Evolutionary conservation across 1,140 invertebrate genomes (phyloP).

Genomic region (Drosophila pallidifrons): DNA sequence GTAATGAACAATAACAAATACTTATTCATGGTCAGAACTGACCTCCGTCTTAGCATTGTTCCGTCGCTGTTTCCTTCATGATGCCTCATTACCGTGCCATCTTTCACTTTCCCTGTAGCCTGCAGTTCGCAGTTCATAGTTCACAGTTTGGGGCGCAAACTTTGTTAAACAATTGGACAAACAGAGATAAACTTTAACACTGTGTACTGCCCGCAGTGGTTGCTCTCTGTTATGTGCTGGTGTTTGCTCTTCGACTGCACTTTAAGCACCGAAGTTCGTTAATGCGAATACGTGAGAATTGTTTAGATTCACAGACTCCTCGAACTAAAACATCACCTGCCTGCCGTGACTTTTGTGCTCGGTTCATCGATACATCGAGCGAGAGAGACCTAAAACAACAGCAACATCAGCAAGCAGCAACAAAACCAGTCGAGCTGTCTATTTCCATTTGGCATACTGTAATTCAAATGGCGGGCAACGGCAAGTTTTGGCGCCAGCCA

Average conservation of each 20-base stretch:
- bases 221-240: conserved; percentile 16
- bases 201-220: conserved; percentile 6
- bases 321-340: conserved; percentile 18
- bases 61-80: conserved; percentile 1
- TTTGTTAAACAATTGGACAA: conserved; percentile 52
- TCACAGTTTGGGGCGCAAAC: background rate
- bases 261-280: conserved; percentile 79
- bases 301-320: conserved; percentile 55
- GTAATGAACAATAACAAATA: conserved; percentile 35
- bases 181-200: conserved; percentile 67
- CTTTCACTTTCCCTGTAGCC: background rate
- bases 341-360: background rate
- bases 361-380: conserved; percentile 26
- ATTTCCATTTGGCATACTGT: conserved; percentile 55
- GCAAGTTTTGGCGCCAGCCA: conserved; percentile 28
- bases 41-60: conserved; percentile 20
- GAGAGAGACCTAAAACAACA: conserved; percentile 15
- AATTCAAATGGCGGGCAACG: conserved; percentile 54
- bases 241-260: conserved; percentile 73
- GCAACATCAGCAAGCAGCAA: conserved; percentile 8
- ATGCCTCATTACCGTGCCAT: conserved; percentile 44
- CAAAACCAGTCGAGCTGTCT: conserved; percentile 32
- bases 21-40: conserved; percentile 34
- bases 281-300: conserved; percentile 78
- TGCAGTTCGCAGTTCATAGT: background rate